These are phyloP conservation scores for Melipona quadrifasciata DNA, from an alignment of 1,140 invertebrate genomes.

Conservation along the genomic window DNA sequence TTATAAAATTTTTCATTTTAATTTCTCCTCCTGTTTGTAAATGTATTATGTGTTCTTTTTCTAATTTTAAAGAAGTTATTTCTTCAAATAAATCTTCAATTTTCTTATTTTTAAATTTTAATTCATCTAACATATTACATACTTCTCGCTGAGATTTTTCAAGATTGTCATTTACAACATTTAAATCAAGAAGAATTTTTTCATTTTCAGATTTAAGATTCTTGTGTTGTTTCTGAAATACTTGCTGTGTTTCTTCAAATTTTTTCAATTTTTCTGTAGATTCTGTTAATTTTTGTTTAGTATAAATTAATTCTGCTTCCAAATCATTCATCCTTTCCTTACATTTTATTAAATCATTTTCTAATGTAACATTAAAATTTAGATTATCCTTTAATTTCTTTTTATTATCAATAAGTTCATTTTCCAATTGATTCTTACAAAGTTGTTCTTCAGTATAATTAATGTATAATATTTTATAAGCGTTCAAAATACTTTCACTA, in stretches of 20 bases:
- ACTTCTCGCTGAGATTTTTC: conserved; percentile 34
- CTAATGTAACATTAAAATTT: conserved; percentile 25
- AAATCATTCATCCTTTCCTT: conserved; percentile 37
- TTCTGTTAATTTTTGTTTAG: conserved; percentile 37
- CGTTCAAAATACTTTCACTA: conserved; percentile 27
- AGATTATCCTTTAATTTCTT: conserved; percentile 38
- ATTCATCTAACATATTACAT: conserved; percentile 13
- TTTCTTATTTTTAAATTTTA: conserved; percentile 39
- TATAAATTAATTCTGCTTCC: conserved; percentile 21
- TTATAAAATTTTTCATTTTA: conserved; percentile 42
- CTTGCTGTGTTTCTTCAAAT: conserved; percentile 18
- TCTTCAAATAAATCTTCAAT: conserved; percentile 30
- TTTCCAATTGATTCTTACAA: conserved; percentile 24
- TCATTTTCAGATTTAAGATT: conserved; percentile 36
- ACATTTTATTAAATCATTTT: conserved; percentile 46
- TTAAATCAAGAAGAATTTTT: conserved; percentile 41
- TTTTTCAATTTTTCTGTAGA: conserved; percentile 15
- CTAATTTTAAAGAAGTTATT: conserved; percentile 36
- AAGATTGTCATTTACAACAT: conserved; percentile 24
- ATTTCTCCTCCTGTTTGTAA: conserved; percentile 41
- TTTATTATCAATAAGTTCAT: conserved; percentile 34
- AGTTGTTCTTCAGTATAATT: conserved; percentile 35
- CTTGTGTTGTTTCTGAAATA: conserved; percentile 19
- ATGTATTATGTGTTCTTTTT: conserved; percentile 31
- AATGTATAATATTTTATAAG: conserved; percentile 15